Evolutionary conservation across 37 sponge, comb jelly and placozoan genomes (phyloP).

Genomic region (Mnemiopsis leidyi): DNA sequence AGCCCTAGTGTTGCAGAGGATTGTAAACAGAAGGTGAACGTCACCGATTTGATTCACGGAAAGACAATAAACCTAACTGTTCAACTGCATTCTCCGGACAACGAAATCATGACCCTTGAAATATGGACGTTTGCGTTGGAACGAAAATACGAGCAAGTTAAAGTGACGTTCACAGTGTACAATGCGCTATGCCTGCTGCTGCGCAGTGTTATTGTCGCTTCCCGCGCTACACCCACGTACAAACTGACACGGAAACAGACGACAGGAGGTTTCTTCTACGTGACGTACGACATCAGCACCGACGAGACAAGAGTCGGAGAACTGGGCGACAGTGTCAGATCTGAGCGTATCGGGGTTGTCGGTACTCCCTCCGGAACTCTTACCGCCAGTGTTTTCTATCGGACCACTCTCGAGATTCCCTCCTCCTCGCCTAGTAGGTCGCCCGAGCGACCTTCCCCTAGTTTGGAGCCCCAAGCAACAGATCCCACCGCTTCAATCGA

Average conservation of each 20-base stretch:
- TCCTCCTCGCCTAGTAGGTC: neutral
- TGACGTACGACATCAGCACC: neutral
- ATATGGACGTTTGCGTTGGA: conserved; percentile 55
- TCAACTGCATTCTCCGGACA: conserved; percentile 2
- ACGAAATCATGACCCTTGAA: conserved; percentile 51
- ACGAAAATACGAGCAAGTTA: conserved; percentile 1
- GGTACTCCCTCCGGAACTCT: conserved; percentile 44
- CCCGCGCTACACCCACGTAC: conserved; percentile 51
- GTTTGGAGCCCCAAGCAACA: neutral
- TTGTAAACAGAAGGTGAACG: conserved; percentile 36
- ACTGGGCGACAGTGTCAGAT: conserved; percentile 10
- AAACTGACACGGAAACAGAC: conserved; percentile 39
- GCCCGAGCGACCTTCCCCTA: neutral
- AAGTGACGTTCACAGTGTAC: conserved; percentile 55
- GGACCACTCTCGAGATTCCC: conserved; percentile 40
- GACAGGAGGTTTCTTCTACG: conserved; percentile 25
- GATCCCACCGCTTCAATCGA: neutral
- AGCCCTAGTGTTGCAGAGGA: neutral
- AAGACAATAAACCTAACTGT: conserved; percentile 15
- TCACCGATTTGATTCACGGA: neutral
- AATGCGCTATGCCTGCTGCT: conserved; percentile 49
- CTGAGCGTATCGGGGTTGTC: conserved; percentile 25
- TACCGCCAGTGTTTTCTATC: conserved; percentile 5
- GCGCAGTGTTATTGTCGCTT: conserved; percentile 22
- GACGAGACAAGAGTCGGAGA: neutral